phyloP scores from a whole-genome alignment of 2,888 invertebrate genomes.

The Drosophila ezoana region DNA sequence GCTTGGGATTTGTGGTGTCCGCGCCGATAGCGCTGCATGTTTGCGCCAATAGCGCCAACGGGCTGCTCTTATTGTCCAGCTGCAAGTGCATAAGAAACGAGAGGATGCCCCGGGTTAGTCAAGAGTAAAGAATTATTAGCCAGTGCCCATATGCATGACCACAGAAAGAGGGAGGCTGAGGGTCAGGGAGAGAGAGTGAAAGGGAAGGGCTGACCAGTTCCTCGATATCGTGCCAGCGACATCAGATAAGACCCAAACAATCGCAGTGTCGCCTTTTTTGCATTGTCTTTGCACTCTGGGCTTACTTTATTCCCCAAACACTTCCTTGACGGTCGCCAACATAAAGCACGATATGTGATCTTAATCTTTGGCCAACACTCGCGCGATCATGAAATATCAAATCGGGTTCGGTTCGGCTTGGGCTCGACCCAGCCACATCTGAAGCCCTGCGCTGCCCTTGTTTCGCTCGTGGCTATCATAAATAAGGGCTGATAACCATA shows the following conservation, averaged over 20 bases:
- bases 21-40: slow-evolving; percentile 99
- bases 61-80: slow-evolving; percentile 99
- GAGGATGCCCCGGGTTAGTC: slow-evolving; percentile 73
- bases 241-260: slow-evolving; percentile 48
- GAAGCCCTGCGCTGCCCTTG: slow-evolving; percentile 1
- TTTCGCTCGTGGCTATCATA: slow-evolving; percentile 45
- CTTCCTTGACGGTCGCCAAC: slow-evolving; percentile 39
- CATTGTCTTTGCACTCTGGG: slow-evolving; percentile 26
- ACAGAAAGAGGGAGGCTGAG: no score
- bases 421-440: not conserved
- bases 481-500: slow-evolving; percentile 67
- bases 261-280: slow-evolving; percentile 34
- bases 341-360: slow-evolving; percentile 55
- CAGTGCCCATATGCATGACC: slow-evolving; percentile 21
- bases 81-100: slow-evolving; percentile 87
- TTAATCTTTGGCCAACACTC: slow-evolving; percentile 44
- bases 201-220: not conserved
- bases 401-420: not conserved
- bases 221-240: slow-evolving; percentile 61
- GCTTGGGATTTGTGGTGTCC: slow-evolving; percentile 92
- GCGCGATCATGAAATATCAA: slow-evolving; percentile 50
- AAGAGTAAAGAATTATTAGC: slow-evolving; percentile 80
- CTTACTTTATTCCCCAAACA: slow-evolving; percentile 50
- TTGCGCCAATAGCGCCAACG: slow-evolving; percentile 96
- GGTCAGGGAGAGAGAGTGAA: no score